Base-by-base conservation (phyloP, 2,797 vertebrate genomes). In the Semotilus atromaculatus region DNA sequence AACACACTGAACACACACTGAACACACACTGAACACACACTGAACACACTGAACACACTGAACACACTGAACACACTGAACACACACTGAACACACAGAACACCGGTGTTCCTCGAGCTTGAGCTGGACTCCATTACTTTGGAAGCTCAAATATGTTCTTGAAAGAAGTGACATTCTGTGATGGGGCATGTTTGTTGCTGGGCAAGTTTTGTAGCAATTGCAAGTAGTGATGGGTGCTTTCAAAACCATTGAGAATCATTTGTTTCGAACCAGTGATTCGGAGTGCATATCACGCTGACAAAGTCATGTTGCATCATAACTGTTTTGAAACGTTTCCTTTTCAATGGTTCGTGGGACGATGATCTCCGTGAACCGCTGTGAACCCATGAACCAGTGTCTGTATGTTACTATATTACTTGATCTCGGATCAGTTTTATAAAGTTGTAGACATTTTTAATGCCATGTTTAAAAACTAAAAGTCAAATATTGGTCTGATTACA, bases 41-140 rank as follows among this genome's bases (percentile, higher is more conserved):
- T 82, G 85, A n/a, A n/a, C 68, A n/a, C 40, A 23, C 85, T 87
- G 83, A 87, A 85, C 43, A 81, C 77, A 62, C 86, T 82, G 85
- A n/a, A n/a, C 68, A n/a, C 40, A 23, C 85, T 87, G 83, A 87
- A 85, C 43, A 81, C 77, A 62, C 86, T 82, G 85, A n/a, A n/a
- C n/a, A n/a, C 68, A n/a, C 40, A 23, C 85, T 87, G 83, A 87
- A 85, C 43, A 81, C 77, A 62, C 86, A 80, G 85, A 88, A 81
- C 75, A 85, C 83, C 58, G 81, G 60, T 11, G 36, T 48, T 74
- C 67, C 53, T 38, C 26, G 23, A 85, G 85, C 75, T 68, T 26
- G 26, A 43, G 78, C 85, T 36, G 31, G 21, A 26, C 18, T 60
- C 1, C 36, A 19, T 29, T 29, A 2, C 36, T 26, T 60, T 19